phyloP scores from a whole-genome alignment of 2,797 vertebrate genomes.

The Heterohyrax brucei region DNA sequence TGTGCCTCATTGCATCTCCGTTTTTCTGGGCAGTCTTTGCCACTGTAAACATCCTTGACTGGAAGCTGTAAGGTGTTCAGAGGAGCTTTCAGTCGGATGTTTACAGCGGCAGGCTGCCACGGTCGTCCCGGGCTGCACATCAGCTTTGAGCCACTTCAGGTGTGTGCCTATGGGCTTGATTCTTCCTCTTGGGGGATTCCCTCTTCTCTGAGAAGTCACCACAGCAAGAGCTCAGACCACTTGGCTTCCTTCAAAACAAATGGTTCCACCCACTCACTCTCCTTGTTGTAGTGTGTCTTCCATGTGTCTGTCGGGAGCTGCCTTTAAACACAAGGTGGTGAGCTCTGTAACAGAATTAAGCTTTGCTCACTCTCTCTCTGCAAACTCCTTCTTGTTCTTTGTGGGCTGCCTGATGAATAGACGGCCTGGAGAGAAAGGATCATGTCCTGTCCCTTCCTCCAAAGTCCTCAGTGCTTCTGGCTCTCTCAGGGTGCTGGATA shows the following conservation, averaged over 20 bases:
- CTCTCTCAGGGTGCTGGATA: background rate
- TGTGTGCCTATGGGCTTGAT: conserved; percentile 42
- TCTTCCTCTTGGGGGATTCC: conserved; percentile 67
- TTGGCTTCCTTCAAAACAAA: conserved; percentile 56
- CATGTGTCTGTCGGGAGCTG: background rate
- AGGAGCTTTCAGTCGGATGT: conserved; percentile 99
- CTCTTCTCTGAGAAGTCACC: conserved; percentile 49
- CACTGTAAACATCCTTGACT: conserved; percentile 99
- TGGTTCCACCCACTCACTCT: background rate
- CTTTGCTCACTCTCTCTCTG: conserved; percentile 40
- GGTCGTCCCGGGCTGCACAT: conserved; percentile 79
- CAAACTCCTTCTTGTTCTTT: conserved; percentile 59
- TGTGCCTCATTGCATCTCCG: conserved; percentile 60
- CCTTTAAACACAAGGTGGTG: conserved; percentile 32
- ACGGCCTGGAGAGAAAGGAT: conserved; percentile 27
- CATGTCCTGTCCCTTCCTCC: conserved; percentile 41
- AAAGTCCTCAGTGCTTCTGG: conserved; percentile 53
- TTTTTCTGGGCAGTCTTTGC: conserved; percentile 90
- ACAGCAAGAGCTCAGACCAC: conserved; percentile 6
- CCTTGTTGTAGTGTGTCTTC: conserved; percentile 35
- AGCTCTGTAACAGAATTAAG: conserved; percentile 62
- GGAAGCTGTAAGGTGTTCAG: conserved; percentile 96
- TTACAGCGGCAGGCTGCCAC: conserved; percentile 98
- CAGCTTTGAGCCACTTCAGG: conserved; percentile 62
- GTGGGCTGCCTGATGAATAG: conserved; percentile 39